Evolutionary conservation across 2,113 vertebrate genomes (phyloP).

Genomic region (Donacobius atricapilla): DNA sequence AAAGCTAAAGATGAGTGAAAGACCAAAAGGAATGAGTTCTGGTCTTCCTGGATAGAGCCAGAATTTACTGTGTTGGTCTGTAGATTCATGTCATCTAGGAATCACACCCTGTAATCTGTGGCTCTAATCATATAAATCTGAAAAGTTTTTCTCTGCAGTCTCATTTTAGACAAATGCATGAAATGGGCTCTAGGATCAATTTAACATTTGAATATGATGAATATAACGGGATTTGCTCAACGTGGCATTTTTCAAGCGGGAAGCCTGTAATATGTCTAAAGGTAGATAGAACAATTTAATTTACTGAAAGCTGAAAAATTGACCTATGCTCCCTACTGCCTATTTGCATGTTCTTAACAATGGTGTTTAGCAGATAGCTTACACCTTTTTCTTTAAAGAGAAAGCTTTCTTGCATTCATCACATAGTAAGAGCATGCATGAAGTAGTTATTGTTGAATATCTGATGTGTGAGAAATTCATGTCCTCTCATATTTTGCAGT

Average conservation of each 20-base stretch:
- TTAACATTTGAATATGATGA: background rate
- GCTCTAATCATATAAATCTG: background rate
- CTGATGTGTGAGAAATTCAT: background rate
- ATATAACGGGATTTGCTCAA: background rate
- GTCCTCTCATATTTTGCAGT: background rate
- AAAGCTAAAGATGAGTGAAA: background rate
- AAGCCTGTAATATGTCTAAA: background rate
- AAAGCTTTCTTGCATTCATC: background rate
- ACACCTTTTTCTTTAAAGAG: background rate
- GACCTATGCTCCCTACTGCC: background rate
- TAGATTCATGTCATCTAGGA: background rate
- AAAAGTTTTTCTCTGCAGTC: background rate
- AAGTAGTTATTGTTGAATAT: background rate
- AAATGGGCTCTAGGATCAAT: background rate
- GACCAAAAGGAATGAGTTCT: background rate
- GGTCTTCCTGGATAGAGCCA: background rate
- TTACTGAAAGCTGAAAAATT: background rate
- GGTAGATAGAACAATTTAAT: background rate
- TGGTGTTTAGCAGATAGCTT: background rate
- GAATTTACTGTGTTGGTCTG: background rate
- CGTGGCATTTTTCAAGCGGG: background rate
- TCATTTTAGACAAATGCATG: background rate
- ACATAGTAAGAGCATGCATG: background rate
- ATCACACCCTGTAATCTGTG: background rate
- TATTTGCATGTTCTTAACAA: background rate